Evolutionary conservation across 2,113 vertebrate species (phyloP).

Genomic region (Rhea pennata): DNA sequence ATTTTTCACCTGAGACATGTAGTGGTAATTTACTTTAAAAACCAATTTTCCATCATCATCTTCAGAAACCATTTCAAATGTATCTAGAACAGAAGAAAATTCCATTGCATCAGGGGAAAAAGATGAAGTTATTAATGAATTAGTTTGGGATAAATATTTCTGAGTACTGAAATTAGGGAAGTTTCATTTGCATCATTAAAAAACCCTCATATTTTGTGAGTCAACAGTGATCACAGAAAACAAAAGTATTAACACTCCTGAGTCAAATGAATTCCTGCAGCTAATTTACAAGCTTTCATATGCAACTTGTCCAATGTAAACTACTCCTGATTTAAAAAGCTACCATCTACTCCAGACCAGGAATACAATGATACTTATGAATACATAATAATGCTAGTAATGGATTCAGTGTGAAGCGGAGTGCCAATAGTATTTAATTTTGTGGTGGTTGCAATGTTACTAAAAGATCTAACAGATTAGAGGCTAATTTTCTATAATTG

Average conservation of each 20-base stretch:
- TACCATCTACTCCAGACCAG: background rate
- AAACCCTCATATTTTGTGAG: accelerated
- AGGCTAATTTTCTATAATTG: background rate
- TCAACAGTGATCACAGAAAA: background rate
- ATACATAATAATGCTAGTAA: background rate
- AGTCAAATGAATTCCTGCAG: background rate
- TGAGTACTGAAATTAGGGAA: background rate
- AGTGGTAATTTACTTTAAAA: slow-evolving; percentile 99
- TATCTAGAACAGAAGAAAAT: slow-evolving; percentile 80
- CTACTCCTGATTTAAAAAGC: background rate
- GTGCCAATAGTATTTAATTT: background rate
- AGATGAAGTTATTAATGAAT: background rate
- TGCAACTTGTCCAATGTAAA: background rate
- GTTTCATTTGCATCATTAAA: background rate
- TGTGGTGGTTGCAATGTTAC: background rate
- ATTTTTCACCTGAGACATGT: slow-evolving; percentile 99
- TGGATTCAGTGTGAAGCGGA: background rate
- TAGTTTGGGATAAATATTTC: background rate
- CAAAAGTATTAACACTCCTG: background rate
- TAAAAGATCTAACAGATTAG: background rate
- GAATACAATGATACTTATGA: background rate
- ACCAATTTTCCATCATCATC: slow-evolving; percentile 97
- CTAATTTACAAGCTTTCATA: background rate
- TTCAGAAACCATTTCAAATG: slow-evolving; percentile 99
- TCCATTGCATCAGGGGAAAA: background rate